These are phyloP conservation scores for Drosophila eugracilis DNA, from an alignment of 1,140 invertebrate genomes.

Conservation along the genomic window DNA sequence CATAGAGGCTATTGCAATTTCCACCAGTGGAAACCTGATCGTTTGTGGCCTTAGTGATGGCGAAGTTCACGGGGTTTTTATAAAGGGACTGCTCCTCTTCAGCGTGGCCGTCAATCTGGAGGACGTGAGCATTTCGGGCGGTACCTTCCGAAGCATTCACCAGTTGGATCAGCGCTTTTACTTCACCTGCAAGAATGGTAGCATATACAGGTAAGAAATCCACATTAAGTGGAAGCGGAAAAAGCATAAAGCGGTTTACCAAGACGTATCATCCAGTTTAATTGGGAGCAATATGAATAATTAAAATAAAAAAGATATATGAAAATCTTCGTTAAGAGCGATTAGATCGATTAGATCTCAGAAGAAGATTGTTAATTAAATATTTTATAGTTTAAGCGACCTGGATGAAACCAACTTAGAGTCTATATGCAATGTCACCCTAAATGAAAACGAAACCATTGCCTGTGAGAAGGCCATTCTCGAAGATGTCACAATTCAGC, in stretches of 20 bases:
- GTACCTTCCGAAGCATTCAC: conserved; percentile 68
- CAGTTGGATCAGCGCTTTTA: conserved; percentile 62
- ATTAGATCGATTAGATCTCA: no score
- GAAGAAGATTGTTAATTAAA: no score
- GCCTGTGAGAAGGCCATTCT: conserved; percentile 54
- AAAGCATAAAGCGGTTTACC: no score
- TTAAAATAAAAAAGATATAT: no score
- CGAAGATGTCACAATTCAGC: conserved; percentile 62
- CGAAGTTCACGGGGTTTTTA: conserved; percentile 76
- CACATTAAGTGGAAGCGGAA: no score
- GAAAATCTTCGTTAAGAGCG: no score
- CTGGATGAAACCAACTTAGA: conserved; percentile 68
- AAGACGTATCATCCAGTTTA: no score
- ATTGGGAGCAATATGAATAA: no score
- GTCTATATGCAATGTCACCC: conserved; percentile 35
- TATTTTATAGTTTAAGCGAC: conserved; percentile 57
- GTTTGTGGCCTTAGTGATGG: conserved; percentile 77
- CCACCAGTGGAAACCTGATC: conserved; percentile 72
- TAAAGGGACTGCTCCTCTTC: conserved; percentile 74
- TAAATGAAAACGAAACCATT: conserved; percentile 62
- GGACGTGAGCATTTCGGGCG: conserved; percentile 53
- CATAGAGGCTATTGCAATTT: conserved; percentile 75
- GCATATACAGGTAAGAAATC: conserved; percentile 64
- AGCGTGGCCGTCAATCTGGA: conserved; percentile 66
- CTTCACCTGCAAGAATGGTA: conserved; percentile 74